Conservation (phyloP, 2,888 invertebrate genomes). For the Falcaria lacertinaria region DNA sequence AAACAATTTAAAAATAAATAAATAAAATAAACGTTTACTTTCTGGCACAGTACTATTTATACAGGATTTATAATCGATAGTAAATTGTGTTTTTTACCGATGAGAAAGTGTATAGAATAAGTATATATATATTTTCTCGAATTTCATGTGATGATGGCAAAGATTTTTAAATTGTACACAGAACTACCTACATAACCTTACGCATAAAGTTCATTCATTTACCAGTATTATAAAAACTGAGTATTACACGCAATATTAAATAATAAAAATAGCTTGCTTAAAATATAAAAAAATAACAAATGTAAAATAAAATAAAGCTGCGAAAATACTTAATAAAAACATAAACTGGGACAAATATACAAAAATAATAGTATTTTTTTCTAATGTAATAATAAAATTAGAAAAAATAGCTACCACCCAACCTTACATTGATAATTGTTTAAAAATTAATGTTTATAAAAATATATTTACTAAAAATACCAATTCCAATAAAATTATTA, state of each 20-base stretch:
- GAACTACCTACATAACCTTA: too few species aligned
- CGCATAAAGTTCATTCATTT: background rate
- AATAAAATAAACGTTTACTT: too few species aligned
- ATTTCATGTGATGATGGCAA: slow-evolving; percentile 4
- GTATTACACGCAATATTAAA: slow-evolving; percentile 12
- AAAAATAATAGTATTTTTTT: slow-evolving; percentile 12
- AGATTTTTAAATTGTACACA: too few species aligned
- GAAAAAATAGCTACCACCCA: slow-evolving; percentile 17
- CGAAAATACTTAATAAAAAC: slow-evolving; percentile 30
- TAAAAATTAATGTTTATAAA: background rate
- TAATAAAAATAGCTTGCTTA: slow-evolving; percentile 7
- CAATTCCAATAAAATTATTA: background rate
- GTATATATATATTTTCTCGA: too few species aligned
- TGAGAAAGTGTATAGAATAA: too few species aligned
- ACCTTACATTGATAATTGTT: too few species aligned
- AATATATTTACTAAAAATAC: background rate
- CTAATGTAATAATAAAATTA: slow-evolving; percentile 12
- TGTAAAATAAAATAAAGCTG: slow-evolving; percentile 29
- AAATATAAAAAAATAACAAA: slow-evolving; percentile 24
- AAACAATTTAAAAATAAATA: slow-evolving; percentile 11
- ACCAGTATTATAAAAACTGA: slow-evolving; percentile 11
- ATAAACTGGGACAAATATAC: slow-evolving; percentile 11
- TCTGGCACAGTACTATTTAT: too few species aligned
- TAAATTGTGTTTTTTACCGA: too few species aligned
- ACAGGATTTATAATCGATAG: too few species aligned